Base-by-base conservation (phyloP, 2,797 vertebrate genomes). In the Fistularia commersonii region DNA sequence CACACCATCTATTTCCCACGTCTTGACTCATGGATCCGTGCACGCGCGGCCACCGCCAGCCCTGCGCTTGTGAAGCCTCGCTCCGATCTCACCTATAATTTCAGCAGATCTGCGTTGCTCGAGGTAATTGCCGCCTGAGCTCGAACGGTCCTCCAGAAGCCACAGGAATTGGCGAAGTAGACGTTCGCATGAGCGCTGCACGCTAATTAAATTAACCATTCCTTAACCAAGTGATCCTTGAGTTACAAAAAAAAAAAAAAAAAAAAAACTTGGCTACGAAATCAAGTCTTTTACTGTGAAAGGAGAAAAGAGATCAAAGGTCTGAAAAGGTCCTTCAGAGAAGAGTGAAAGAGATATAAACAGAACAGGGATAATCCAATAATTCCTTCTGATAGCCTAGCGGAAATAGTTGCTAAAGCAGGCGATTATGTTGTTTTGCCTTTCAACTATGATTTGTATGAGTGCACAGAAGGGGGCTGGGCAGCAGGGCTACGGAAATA, bases 341-440 rank as follows among this genome's bases (percentile, higher is more conserved):
- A 8, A 47, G 32, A 45, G 11, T 11, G 43, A 47, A 47, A 47
- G 6, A 12, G 8, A 47, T 35, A 33, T n/a, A 47, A 47, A 47
- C 45, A 12, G 32, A 34, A 45, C 8, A 47, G 45, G 32, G 32
- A 14, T 13, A 33, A 33, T 34, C 32, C 45, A 33, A 8, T 34
- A 46, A 46, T 47, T 47, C 45, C 14, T 36, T 13, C 33, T 37
- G 45, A 48, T 48, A 8, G 45, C 45, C 33, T n/a, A 35, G 33
- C 7, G 8, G 45, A 47, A 47, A 47, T 12, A 34, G 45, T 34
- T 46, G 7, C 32, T 34, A 46, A 46, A 46, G 44, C 44, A 32
- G 44, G 43, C 10, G 11, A 33, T 31, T 32, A 45, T 45, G n/a
- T 34, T 34, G 32, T 13, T 34, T 46, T 46, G 45, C 32, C 32